phyloP scores from a whole-genome alignment of 2,797 vertebrate species.

The Pempheris klunzingeri region DNA sequence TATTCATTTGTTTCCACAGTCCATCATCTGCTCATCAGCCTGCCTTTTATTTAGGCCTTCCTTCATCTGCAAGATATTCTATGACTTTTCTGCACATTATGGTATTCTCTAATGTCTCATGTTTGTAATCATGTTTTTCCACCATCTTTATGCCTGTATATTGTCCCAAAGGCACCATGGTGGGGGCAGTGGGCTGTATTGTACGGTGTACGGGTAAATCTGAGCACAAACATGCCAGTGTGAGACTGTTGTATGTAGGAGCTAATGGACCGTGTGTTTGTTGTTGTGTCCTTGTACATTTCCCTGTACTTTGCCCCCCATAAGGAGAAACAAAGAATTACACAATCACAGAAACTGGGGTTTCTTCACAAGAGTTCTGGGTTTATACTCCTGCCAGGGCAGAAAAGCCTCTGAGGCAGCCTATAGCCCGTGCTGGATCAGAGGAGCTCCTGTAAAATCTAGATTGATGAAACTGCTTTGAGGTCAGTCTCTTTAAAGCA shows the following conservation, averaged over 20 bases:
- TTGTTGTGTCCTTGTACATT: too few relatives aligned
- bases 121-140: background rate
- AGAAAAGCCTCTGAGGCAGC: background rate
- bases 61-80: background rate
- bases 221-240: background rate
- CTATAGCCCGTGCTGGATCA: background rate
- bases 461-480: slow-evolving; percentile 42
- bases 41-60: background rate
- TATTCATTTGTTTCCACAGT: background rate
- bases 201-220: too few relatives aligned
- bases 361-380: background rate
- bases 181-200: too few relatives aligned
- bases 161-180: too few relatives aligned
- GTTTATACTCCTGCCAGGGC: background rate
- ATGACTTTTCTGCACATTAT: slow-evolving; percentile 4
- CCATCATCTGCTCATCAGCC: background rate
- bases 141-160: background rate
- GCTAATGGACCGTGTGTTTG: too few relatives aligned
- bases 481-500: slow-evolving; percentile 6
- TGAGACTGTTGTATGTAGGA: too few relatives aligned
- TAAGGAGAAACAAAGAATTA: background rate
- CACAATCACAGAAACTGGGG: background rate
- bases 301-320: background rate
- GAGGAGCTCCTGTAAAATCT: slow-evolving; percentile 22
- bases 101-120: background rate